Evolutionary conservation across 2,113 vertebrate genomes (phyloP).

Genomic region (Sardina pilchardus): DNA sequence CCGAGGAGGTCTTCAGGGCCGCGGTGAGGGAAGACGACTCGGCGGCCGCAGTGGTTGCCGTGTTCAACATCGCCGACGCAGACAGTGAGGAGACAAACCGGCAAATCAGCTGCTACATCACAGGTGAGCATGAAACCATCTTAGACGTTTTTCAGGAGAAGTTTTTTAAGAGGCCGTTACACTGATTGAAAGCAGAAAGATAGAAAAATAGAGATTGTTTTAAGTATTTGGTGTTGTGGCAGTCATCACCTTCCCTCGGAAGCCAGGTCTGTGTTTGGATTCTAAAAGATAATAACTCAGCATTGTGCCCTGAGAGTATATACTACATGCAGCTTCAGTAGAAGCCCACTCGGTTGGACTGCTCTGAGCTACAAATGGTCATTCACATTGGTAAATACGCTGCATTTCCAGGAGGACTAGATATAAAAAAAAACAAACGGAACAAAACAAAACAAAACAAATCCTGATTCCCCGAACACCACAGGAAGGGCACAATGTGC

Average conservation of each 20-base stretch:
- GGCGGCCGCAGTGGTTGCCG: constrained; percentile 72
- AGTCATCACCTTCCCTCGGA: background rate
- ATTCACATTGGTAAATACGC: background rate
- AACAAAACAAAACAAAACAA: background rate
- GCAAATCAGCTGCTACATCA: constrained; percentile 78
- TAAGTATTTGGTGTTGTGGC: no score
- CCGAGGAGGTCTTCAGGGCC: constrained; percentile 80
- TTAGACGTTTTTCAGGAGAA: no score
- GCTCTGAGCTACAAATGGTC: background rate
- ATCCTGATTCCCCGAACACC: background rate
- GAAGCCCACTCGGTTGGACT: background rate
- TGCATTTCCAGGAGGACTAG: background rate
- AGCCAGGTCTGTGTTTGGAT: background rate
- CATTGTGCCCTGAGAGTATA: background rate
- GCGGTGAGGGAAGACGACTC: constrained; percentile 82
- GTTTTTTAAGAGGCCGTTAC: no score
- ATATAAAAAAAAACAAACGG: background rate
- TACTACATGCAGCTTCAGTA: background rate
- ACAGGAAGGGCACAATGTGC: background rate
- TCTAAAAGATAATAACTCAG: background rate
- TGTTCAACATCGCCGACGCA: constrained; percentile 76
- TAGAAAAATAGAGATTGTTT: background rate
- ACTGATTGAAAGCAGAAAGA: background rate
- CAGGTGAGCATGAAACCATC: constrained; percentile 78
- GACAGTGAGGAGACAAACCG: constrained; percentile 77